A percentile compares a stretch with the other conserved stretches of the same genome.
phyloP scores from a whole-genome alignment of 2,797 vertebrate genomes.

The Poeciliopsis gracilis region DNA sequence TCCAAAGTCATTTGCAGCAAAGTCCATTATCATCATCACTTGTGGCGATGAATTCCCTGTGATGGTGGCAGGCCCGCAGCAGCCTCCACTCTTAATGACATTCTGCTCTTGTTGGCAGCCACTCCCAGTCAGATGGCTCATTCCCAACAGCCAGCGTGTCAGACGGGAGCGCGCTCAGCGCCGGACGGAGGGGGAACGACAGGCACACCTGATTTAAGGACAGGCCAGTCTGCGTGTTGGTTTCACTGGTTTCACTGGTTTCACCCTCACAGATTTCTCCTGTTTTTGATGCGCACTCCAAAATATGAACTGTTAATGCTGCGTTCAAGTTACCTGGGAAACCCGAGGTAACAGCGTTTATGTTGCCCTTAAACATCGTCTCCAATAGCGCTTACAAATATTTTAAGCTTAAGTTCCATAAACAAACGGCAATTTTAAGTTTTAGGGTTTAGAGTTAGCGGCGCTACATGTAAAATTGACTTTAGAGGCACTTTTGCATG shows the following conservation, averaged over 20 bases:
- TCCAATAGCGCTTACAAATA: too few relatives aligned
- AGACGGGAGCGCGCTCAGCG: slow-evolving; percentile 51
- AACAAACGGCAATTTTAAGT: too few relatives aligned
- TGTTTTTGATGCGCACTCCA: not conserved
- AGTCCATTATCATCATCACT: slow-evolving; percentile 90
- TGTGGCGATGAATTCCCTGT: slow-evolving; percentile 88
- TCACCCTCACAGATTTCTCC: not conserved
- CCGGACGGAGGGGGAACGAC: slow-evolving; percentile 34
- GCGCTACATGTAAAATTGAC: too few relatives aligned
- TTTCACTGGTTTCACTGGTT: slow-evolving; percentile 32
- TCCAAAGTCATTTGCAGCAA: slow-evolving; percentile 91
- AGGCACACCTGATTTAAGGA: slow-evolving; percentile 38
- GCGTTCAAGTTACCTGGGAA: too few relatives aligned
- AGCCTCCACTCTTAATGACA: slow-evolving; percentile 89
- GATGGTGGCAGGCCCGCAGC: slow-evolving; percentile 84
- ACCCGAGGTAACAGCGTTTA: too few relatives aligned
- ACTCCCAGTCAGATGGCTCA: slow-evolving; percentile 79
- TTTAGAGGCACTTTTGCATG: too few relatives aligned
- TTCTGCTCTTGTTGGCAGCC: slow-evolving; percentile 91
- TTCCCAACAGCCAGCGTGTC: slow-evolving; percentile 76
- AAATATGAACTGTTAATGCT: not conserved
- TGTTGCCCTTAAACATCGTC: too few relatives aligned
- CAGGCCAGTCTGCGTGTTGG: slow-evolving; percentile 47
- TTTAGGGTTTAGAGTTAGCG: too few relatives aligned
- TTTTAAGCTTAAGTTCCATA: too few relatives aligned